Conservation (phyloP, 2,113 vertebrate genomes). For the Turdus rufiventris region DNA sequence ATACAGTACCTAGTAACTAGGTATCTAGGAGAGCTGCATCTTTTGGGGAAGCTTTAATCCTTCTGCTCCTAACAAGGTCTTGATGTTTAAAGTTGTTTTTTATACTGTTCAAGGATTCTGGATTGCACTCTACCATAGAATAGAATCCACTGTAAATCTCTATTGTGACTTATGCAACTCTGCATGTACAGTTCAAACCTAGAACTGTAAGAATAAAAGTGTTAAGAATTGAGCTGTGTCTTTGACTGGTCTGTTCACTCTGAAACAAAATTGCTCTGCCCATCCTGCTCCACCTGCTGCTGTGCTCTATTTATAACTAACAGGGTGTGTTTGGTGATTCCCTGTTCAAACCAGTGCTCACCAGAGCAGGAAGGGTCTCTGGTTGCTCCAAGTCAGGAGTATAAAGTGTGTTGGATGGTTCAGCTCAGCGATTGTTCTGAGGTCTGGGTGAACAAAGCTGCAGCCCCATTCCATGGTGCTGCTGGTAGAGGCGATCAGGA, state of each 20-base stretch:
- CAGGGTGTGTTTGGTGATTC: fast-evolving
- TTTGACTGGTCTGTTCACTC: neutral
- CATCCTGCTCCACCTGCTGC: fast-evolving
- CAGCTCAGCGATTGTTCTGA: fast-evolving
- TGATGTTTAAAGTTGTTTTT: conserved; percentile 63
- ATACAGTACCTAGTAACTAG: conserved; percentile 67
- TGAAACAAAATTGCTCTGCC: fast-evolving
- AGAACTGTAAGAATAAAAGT: conserved; percentile 71
- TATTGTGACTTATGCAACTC: conserved; percentile 63
- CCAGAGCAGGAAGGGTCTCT: fast-evolving
- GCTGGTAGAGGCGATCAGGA: fast-evolving
- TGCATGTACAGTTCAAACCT: conserved; percentile 74
- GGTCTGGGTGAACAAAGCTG: neutral
- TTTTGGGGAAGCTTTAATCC: conserved; percentile 52
- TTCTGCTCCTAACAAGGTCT: conserved; percentile 60
- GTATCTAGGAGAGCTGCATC: conserved; percentile 58
- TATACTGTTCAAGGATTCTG: conserved; percentile 63
- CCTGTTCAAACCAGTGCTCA: fast-evolving
- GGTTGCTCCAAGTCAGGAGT: fast-evolving
- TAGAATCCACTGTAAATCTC: conserved; percentile 64
- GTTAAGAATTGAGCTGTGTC: conserved; percentile 18
- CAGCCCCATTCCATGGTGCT: fast-evolving
- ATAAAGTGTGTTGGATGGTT: fast-evolving
- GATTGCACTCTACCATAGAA: conserved; percentile 67
- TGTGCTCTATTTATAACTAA: fast-evolving